phyloP scores from a whole-genome alignment of 1,140 invertebrate species.

The Dufourea novaeangliae region DNA sequence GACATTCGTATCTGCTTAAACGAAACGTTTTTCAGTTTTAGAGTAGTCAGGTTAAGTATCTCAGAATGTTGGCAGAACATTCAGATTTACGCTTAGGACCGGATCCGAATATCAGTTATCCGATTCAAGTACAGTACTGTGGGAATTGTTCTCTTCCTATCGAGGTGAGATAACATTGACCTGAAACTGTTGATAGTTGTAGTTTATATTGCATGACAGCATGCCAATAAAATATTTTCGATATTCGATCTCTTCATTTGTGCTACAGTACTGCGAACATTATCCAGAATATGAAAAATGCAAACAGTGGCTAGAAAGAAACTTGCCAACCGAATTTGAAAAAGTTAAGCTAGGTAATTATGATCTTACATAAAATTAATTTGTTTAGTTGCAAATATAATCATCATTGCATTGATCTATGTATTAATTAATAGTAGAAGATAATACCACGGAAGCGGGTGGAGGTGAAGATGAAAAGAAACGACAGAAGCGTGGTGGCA shows the following conservation, averaged over 20 bases:
- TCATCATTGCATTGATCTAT: neutral
- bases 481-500: conserved; percentile 91
- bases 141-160: conserved; percentile 97
- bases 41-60: conserved; percentile 47
- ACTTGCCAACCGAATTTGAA: conserved; percentile 96
- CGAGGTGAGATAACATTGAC: conserved; percentile 84
- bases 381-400: neutral
- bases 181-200: neutral
- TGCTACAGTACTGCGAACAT: conserved; percentile 96
- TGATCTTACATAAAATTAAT: neutral
- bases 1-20: neutral
- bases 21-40: neutral
- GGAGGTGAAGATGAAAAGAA: conserved; percentile 95
- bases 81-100: conserved; percentile 79
- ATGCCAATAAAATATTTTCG: neutral
- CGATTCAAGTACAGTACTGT: conserved; percentile 95
- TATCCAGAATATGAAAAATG: conserved; percentile 99
- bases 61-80: conserved; percentile 74
- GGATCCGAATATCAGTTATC: conserved; percentile 86
- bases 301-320: conserved; percentile 97
- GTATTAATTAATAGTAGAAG: conserved; percentile 69
- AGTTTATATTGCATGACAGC: neutral
- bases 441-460: conserved; percentile 85
- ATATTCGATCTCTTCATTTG: conserved; percentile 60
- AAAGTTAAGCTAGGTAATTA: conserved; percentile 88